Conservation (phyloP, 2,797 vertebrate genomes). For the Syndactyla subalaris region DNA sequence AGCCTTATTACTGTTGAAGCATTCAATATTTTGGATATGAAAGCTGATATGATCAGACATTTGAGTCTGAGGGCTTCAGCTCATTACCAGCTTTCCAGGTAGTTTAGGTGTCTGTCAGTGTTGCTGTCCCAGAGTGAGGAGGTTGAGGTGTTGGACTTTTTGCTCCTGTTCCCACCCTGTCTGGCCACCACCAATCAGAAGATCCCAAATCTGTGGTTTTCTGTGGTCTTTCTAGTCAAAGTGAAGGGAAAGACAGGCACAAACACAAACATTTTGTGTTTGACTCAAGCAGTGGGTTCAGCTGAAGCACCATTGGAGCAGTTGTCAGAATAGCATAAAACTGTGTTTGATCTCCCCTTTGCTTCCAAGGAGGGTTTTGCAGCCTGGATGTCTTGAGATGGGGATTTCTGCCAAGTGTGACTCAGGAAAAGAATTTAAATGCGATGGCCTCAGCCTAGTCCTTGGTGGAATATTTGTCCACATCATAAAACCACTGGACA, state of each 20-base stretch:
- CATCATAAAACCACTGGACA: conserved; percentile 81
- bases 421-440: conserved; percentile 67
- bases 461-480: conserved; percentile 80
- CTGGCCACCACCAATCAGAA: background rate
- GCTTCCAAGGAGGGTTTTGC: conserved; percentile 59
- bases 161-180: background rate
- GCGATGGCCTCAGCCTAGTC: conserved; percentile 65
- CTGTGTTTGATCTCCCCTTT: conserved; percentile 46
- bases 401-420: conserved; percentile 60
- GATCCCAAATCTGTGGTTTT: background rate
- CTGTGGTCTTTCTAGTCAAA: background rate
- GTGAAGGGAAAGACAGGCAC: background rate
- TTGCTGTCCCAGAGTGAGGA: background rate
- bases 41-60: background rate
- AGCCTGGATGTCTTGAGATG: conserved; percentile 46
- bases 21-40: background rate
- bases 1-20: background rate
- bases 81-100: background rate
- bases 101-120: background rate
- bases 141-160: background rate
- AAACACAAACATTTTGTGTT: background rate
- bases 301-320: background rate
- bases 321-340: background rate
- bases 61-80: background rate
- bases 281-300: background rate